Evolutionary conservation across 1,140 invertebrate genomes (phyloP).

Genomic region (Conus betulinus): DNA sequence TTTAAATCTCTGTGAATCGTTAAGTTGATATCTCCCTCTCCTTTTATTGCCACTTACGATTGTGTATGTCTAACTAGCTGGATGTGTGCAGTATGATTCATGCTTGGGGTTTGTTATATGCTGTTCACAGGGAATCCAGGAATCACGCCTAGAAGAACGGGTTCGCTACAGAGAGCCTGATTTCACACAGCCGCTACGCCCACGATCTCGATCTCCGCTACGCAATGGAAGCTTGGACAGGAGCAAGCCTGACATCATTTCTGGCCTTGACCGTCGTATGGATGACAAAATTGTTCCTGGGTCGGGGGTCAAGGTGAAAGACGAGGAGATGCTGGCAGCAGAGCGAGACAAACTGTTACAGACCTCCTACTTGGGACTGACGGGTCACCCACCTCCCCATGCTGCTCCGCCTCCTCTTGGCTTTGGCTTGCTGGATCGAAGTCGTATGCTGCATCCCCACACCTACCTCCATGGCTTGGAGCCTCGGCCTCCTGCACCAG

Average conservation of each 20-base stretch:
- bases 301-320: constrained; percentile 58
- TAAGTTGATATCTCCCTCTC: too few relatives aligned
- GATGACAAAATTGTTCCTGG: constrained; percentile 46
- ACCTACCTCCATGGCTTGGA: constrained; percentile 41
- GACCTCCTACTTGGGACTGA: constrained; percentile 33
- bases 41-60: too few relatives aligned
- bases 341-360: constrained; percentile 52
- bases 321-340: constrained; percentile 54
- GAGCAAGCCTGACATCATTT: constrained; percentile 52
- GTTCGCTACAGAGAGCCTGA: constrained; percentile 47
- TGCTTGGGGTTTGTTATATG: neutral
- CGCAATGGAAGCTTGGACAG: constrained; percentile 60
- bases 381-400: constrained; percentile 19
- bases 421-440: constrained; percentile 22
- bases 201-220: constrained; percentile 63
- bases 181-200: constrained; percentile 46
- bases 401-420: constrained; percentile 41
- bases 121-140: neutral
- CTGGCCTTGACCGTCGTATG: constrained; percentile 48
- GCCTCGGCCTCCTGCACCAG: constrained; percentile 46
- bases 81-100: neutral
- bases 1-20: too few relatives aligned
- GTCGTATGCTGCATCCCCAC: constrained; percentile 42
- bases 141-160: constrained; percentile 26
- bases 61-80: too few relatives aligned